These are phyloP conservation scores for Eunapius fragilis DNA, from an alignment of 37 sponge, comb jelly and placozoan genomes.

Conservation along the genomic window DNA sequence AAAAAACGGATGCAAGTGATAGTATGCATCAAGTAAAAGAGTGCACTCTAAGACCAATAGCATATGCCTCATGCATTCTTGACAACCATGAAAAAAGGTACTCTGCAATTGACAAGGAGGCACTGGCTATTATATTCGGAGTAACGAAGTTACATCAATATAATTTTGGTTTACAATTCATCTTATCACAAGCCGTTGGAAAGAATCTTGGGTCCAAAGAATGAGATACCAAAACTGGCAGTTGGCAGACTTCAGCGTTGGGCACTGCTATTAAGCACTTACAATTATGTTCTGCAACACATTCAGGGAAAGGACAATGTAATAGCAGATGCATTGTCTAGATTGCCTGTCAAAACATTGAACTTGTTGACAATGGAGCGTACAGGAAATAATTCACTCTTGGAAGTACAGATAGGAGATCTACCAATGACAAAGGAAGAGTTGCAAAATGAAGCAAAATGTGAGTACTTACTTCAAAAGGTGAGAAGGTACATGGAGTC, in stretches of 20 bases:
- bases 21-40: neutral
- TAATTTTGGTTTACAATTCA: neutral
- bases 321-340: neutral
- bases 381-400: neutral
- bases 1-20: neutral
- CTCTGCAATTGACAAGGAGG: neutral
- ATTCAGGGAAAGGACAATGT: neutral
- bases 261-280: neutral
- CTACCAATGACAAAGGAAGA: neutral
- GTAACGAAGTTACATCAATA: neutral
- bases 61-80: slow-evolving; percentile 2
- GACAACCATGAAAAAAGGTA: neutral
- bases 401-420: neutral
- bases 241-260: neutral
- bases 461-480: neutral
- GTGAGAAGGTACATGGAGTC: slow-evolving; percentile 7
- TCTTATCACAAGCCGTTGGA: slow-evolving; percentile 3
- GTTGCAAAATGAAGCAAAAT: slow-evolving; percentile 11
- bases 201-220: neutral
- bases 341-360: neutral
- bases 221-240: neutral
- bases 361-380: neutral
- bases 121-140: neutral
- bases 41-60: slow-evolving; percentile 15
- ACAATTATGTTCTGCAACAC: neutral